A percentile compares a stretch with the other conserved stretches of the same genome.
Conservation (phyloP, 37 sponge, comb jelly and placozoan species). For the Tethya wilhelma region DNA sequence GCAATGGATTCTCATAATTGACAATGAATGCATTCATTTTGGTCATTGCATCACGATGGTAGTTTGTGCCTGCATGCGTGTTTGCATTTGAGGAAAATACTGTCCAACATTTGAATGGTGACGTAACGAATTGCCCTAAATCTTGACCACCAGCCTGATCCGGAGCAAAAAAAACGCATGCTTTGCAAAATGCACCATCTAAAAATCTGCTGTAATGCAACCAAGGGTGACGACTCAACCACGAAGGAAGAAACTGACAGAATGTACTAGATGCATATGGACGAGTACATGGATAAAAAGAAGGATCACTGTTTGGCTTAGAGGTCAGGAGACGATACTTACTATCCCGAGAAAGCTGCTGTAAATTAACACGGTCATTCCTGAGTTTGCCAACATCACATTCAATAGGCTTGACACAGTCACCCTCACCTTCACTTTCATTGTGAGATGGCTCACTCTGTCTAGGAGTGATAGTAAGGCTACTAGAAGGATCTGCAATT, state of each 20-base stretch:
- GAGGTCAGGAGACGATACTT: not conserved
- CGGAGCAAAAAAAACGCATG: constrained; percentile 18
- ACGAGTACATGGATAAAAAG: not conserved
- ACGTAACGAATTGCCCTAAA: constrained; percentile 4
- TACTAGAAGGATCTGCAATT: too few relatives aligned
- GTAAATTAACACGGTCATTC: not conserved
- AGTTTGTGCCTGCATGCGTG: not conserved
- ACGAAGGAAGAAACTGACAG: constrained; percentile 11
- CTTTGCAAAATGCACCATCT: constrained; percentile 41
- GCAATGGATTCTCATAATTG: constrained; percentile 6
- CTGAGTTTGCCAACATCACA: not conserved
- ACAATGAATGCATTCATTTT: constrained; percentile 15
- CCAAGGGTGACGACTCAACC: constrained; percentile 27
- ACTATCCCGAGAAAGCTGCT: not conserved
- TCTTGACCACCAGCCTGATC: constrained; percentile 13
- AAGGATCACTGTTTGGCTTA: not conserved
- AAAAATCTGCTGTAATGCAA: constrained; percentile 14
- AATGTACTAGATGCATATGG: not conserved
- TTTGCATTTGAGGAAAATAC: not conserved
- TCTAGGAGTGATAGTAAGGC: too few relatives aligned
- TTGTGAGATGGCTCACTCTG: too few relatives aligned
- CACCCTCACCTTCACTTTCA: too few relatives aligned
- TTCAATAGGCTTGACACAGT: not conserved
- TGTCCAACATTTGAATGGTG: constrained; percentile 5
- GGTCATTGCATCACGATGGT: not conserved